phyloP scores from a whole-genome alignment of 2,888 invertebrate species.

The Loripinus fragilis region DNA sequence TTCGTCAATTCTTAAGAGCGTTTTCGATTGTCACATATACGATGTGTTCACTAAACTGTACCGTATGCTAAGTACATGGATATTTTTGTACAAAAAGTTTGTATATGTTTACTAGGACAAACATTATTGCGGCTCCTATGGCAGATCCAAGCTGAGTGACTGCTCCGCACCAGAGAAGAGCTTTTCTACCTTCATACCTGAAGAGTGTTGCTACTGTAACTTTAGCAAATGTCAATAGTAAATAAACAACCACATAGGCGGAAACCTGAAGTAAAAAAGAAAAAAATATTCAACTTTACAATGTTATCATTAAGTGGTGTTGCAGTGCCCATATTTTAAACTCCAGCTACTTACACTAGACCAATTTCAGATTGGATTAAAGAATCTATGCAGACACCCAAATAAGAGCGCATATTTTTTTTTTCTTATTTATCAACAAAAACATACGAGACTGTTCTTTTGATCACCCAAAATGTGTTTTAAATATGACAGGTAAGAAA shows the following conservation, averaged over 20 bases:
- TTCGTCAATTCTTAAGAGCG: too few species aligned
- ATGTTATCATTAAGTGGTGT: too few species aligned
- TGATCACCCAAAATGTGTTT: background rate
- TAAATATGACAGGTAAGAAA: background rate
- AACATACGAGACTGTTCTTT: background rate
- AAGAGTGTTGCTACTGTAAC: constrained; percentile 91
- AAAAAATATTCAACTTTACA: too few species aligned
- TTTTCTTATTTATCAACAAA: too few species aligned
- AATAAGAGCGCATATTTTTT: too few species aligned
- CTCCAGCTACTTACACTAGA: too few species aligned
- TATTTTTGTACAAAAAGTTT: constrained; percentile 75
- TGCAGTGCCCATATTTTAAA: too few species aligned
- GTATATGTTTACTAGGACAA: constrained; percentile 88
- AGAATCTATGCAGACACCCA: too few species aligned
- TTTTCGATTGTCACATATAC: too few species aligned
- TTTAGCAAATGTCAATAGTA: constrained; percentile 90
- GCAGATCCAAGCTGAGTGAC: constrained; percentile 91
- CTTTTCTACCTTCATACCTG: constrained; percentile 88
- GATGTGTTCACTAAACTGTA: too few species aligned
- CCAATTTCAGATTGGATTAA: too few species aligned
- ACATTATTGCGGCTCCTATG: constrained; percentile 89
- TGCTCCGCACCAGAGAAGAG: constrained; percentile 91
- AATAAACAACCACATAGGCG: constrained; percentile 89
- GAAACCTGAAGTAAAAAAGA: constrained; percentile 85
- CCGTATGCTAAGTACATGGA: constrained; percentile 56